Percentiles rank a stretch among this genome's conserved stretches.
Conservation (phyloP, 1,140 invertebrate species). For the Uloborus diversus region DNA sequence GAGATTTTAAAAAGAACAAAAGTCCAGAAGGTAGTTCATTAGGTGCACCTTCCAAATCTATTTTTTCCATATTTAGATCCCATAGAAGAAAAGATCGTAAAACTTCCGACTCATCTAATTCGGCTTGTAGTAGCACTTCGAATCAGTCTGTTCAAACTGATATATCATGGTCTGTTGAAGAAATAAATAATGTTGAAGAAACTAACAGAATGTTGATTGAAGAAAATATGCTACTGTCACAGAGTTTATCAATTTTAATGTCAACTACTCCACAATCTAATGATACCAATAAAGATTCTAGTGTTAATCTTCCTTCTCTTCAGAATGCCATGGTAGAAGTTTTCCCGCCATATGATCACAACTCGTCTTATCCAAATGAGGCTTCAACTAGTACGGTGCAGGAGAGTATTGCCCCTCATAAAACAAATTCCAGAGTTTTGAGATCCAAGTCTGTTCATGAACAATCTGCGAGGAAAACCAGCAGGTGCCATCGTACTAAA, state of each 20-base stretch:
- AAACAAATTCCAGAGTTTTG: not conserved
- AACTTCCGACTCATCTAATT: not conserved
- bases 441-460: conserved; percentile 31
- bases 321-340: not conserved
- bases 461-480: not conserved
- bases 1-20: not conserved
- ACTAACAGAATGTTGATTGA: not conserved
- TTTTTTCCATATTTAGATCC: conserved; percentile 19
- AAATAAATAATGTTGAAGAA: not conserved
- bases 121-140: not conserved
- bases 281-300: not conserved
- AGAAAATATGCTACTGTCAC: conserved; percentile 19
- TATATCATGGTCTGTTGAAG: not conserved
- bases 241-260: conserved; percentile 30
- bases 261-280: not conserved
- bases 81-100: not conserved
- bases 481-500: not conserved
- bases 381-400: not conserved
- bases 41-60: not conserved
- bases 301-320: not conserved
- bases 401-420: not conserved
- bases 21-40: not conserved
- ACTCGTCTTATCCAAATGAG: not conserved
- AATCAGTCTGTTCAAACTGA: conserved; percentile 29
- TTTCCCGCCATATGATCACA: too few relatives aligned